Evolutionary conservation across 2,113 vertebrate species (phyloP).

Genomic region (Brachionichthys hirsutus): DNA sequence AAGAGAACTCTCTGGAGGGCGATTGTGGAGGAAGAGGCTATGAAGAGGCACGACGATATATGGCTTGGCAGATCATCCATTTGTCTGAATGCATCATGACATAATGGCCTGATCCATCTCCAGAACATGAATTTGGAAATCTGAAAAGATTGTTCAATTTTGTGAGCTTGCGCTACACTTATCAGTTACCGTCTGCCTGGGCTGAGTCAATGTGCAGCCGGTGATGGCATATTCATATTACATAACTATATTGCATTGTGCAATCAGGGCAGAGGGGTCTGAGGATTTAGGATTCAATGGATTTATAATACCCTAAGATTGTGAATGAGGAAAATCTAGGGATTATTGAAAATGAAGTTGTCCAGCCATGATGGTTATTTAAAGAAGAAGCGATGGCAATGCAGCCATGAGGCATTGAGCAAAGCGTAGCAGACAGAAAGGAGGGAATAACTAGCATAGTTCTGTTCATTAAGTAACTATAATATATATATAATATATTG

Average conservation of each 20-base stretch:
- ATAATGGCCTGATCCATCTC: conserved; percentile 34
- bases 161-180: conserved; percentile 27
- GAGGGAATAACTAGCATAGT: background rate
- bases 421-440: background rate
- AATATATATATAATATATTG: no score
- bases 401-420: background rate
- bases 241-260: conserved; percentile 72
- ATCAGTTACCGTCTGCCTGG: conserved; percentile 28
- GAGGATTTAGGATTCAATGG: conserved; percentile 62
- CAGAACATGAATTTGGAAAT: conserved; percentile 40
- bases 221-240: conserved; percentile 65
- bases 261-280: conserved; percentile 61
- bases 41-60: conserved; percentile 2
- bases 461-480: background rate
- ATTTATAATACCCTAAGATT: conserved; percentile 55
- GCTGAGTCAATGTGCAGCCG: conserved; percentile 44
- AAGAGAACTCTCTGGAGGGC: conserved; percentile 37
- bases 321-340: conserved; percentile 35
- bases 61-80: conserved; percentile 35
- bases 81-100: conserved; percentile 37
- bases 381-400: background rate
- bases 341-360: conserved; percentile 32
- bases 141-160: conserved; percentile 47
- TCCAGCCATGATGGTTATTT: conserved; percentile 25
- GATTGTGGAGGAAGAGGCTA: conserved; percentile 11